A percentile compares a stretch with the other conserved stretches of the same genome.
Conservation (phyloP, 2,113 vertebrate genomes). For the Cervus canadensis region DNA sequence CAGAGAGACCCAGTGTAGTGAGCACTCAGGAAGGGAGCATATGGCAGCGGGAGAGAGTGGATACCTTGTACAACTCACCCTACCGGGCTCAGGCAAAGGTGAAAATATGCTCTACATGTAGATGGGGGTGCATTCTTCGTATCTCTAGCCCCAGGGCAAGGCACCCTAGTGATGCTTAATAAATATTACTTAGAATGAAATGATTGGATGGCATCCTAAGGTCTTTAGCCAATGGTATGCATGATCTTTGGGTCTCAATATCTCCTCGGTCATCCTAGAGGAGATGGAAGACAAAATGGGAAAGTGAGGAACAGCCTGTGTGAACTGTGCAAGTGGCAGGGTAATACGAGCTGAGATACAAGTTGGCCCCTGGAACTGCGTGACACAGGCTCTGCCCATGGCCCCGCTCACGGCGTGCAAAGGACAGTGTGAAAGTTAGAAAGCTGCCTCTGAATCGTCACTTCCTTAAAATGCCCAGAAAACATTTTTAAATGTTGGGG, state of each 20-base stretch:
- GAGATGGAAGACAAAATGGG: background rate
- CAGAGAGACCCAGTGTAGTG: background rate
- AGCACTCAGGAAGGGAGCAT: background rate
- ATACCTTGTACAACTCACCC: too few relatives aligned
- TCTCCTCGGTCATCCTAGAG: background rate
- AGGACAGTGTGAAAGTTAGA: background rate
- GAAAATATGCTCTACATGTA: background rate
- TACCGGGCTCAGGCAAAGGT: background rate
- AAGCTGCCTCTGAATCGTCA: background rate
- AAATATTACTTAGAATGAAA: background rate
- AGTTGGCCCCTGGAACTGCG: too few relatives aligned
- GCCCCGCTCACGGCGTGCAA: background rate
- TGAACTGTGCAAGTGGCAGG: background rate
- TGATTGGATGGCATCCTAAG: background rate
- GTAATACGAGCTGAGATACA: background rate
- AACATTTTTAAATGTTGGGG: background rate
- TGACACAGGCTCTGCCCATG: background rate
- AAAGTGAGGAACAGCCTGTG: background rate
- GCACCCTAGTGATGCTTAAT: background rate
- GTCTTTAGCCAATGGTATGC: background rate
- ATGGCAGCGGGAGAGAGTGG: rapidly evolving
- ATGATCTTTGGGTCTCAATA: background rate
- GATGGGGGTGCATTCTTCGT: background rate
- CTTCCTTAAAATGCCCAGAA: background rate
- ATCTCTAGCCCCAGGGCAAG: background rate